phyloP scores from a whole-genome alignment of 92 coral and sea anemone species.

The Zoanthus solanderi region DNA sequence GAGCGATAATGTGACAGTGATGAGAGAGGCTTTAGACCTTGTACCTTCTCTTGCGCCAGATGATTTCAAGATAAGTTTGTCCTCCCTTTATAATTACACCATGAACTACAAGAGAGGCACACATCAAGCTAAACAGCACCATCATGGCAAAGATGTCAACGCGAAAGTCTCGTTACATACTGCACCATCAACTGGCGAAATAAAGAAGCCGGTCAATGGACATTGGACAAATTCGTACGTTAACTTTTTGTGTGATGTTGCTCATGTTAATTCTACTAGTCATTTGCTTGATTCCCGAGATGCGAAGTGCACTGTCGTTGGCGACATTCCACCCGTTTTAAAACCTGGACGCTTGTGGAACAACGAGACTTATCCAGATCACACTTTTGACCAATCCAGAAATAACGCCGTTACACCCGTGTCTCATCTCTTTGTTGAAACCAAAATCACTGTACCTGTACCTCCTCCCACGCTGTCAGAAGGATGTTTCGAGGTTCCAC shows the following conservation, averaged over 20 bases:
- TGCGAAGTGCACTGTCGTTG: slow-evolving; percentile 38
- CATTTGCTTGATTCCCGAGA: slow-evolving; percentile 34
- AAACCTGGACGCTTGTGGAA: slow-evolving; percentile 43
- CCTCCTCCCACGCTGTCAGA: slow-evolving; percentile 3
- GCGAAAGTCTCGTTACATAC: slow-evolving; percentile 34
- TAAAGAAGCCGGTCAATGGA: slow-evolving; percentile 4
- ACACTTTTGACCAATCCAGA: slow-evolving; percentile 38
- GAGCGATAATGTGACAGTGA: slow-evolving; percentile 22
- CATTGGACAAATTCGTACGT: slow-evolving; percentile 34
- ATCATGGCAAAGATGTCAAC: slow-evolving; percentile 25
- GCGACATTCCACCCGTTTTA: slow-evolving; percentile 41
- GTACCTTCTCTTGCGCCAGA: slow-evolving; percentile 3
- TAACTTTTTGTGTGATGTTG: slow-evolving; percentile 31
- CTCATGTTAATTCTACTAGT: slow-evolving; percentile 29
- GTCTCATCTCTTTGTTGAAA: slow-evolving; percentile 40
- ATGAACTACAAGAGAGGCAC: slow-evolving; percentile 36
- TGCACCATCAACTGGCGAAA: slow-evolving; percentile 15
- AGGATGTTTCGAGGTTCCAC: slow-evolving; percentile 33
- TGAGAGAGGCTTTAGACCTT: slow-evolving; percentile 38
- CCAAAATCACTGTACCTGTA: slow-evolving; percentile 4
- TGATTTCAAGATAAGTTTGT: slow-evolving; percentile 21
- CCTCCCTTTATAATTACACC: slow-evolving; percentile 42
- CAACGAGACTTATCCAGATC: slow-evolving; percentile 10
- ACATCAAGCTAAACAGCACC: slow-evolving; percentile 46
- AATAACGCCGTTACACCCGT: slow-evolving; percentile 35